Conservation (phyloP, 2,888 invertebrate genomes). For the Argyresthia albistria region DNA sequence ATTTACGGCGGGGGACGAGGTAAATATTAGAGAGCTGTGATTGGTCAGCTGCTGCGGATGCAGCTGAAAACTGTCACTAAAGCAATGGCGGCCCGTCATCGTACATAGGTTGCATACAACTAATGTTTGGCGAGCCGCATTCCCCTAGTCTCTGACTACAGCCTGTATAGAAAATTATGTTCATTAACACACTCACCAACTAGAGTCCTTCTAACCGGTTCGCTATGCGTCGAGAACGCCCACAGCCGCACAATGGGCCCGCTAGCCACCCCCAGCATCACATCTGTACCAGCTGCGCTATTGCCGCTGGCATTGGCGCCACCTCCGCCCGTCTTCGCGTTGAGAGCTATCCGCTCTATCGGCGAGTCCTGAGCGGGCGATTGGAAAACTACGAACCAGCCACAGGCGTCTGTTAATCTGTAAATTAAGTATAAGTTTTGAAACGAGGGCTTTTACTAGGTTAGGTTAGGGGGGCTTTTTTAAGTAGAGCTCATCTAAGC, state of each 20-base stretch:
- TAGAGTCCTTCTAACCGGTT: slow-evolving; percentile 59
- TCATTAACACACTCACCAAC: slow-evolving; percentile 36
- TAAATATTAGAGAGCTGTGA: too few relatives aligned
- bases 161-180: background rate
- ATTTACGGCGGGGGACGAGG: too few relatives aligned
- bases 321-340: slow-evolving; percentile 71
- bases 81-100: too few relatives aligned
- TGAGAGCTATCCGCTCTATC: slow-evolving; percentile 94
- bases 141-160: too few relatives aligned
- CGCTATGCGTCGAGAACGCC: slow-evolving; percentile 65
- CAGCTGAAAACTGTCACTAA: too few relatives aligned
- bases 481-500: too few relatives aligned
- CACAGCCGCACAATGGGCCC: slow-evolving; percentile 57
- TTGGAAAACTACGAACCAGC: slow-evolving; percentile 96
- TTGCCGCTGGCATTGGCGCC: slow-evolving; percentile 43
- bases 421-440: slow-evolving; percentile 8
- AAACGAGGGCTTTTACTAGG: too few relatives aligned
- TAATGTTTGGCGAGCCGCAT: too few relatives aligned
- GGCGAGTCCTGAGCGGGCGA: slow-evolving; percentile 91
- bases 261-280: slow-evolving; percentile 63
- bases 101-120: too few relatives aligned
- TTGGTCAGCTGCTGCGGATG: too few relatives aligned
- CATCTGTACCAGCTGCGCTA: slow-evolving; percentile 48
- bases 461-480: too few relatives aligned
- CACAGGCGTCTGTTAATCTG: slow-evolving; percentile 94